phyloP scores from a whole-genome alignment of 1,140 invertebrate genomes.

The Brachionus plicatilis region DNA sequence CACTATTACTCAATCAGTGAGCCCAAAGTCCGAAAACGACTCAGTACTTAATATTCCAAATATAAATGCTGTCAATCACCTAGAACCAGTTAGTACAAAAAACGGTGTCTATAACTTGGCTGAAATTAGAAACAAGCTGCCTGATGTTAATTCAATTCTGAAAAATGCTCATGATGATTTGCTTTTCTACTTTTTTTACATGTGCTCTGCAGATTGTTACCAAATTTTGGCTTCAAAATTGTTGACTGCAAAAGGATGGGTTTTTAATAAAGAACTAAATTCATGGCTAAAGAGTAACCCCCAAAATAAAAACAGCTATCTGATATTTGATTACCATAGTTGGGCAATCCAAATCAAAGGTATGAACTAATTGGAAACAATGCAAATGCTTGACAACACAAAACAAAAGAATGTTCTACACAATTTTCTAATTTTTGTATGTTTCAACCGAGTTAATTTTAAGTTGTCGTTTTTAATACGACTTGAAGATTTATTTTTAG shows the following conservation, averaged over 20 bases:
- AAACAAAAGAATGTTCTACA: background rate
- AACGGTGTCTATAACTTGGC: background rate
- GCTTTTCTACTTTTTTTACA: constrained; percentile 17
- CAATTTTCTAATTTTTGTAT: background rate
- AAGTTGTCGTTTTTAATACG: background rate
- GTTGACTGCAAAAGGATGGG: background rate
- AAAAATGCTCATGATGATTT: constrained; percentile 10
- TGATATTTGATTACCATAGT: background rate
- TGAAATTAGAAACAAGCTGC: background rate
- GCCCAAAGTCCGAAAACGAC: background rate
- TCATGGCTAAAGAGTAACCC: background rate
- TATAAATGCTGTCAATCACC: background rate
- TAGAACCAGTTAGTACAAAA: background rate
- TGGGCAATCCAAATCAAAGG: background rate
- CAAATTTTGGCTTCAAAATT: constrained; percentile 2
- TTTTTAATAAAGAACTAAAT: constrained; percentile 21
- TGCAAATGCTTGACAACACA: background rate
- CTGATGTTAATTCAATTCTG: constrained; percentile 5
- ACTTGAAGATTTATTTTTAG: background rate
- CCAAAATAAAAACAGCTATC: background rate
- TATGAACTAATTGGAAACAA: background rate
- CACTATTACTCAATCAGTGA: background rate
- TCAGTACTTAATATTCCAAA: background rate
- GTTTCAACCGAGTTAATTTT: background rate
- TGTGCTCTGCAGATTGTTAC: background rate